These are phyloP conservation scores for Caenorhabditis auriculariae DNA, from an alignment of 2,888 invertebrate genomes.

Conservation along the genomic window DNA sequence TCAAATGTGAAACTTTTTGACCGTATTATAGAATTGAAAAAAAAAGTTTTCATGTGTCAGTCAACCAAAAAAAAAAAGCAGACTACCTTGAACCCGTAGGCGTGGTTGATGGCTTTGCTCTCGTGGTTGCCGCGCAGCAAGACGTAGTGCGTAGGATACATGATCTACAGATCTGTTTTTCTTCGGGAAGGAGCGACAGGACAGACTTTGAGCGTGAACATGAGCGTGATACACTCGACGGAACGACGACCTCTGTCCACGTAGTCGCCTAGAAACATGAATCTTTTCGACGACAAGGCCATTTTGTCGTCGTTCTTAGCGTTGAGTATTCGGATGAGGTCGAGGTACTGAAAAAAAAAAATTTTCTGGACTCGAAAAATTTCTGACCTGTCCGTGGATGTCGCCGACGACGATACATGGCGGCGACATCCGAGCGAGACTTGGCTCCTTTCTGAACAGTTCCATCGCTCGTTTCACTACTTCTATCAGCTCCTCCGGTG, in stretches of 20 bases:
- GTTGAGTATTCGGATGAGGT: constrained; percentile 18
- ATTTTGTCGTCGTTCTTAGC: constrained; percentile 1
- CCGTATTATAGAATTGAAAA: no score
- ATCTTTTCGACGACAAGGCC: constrained; percentile 5
- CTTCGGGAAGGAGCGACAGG: not conserved
- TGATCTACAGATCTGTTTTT: constrained; percentile 4
- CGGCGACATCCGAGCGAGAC: constrained; percentile 14
- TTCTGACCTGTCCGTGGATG: constrained; percentile 22
- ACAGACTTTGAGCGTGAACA: constrained; percentile 22
- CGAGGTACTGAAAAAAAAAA: constrained; percentile 7
- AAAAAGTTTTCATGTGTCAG: no score
- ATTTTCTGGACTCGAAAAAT: constrained; percentile 4
- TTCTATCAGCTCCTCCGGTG: constrained; percentile 4
- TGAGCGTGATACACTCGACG: constrained; percentile 24
- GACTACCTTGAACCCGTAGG: constrained; percentile 33
- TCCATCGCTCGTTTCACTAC: constrained; percentile 3
- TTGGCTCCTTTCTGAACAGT: constrained; percentile 3
- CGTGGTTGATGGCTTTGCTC: constrained; percentile 27
- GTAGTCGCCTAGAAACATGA: constrained; percentile 32
- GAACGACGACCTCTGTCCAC: constrained; percentile 28
- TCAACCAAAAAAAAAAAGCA: no score
- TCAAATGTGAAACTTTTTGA: no score
- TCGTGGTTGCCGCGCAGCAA: constrained; percentile 39
- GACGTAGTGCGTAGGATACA: constrained; percentile 11
- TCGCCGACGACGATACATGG: constrained; percentile 26